Evolutionary conservation across 1,140 invertebrate species (phyloP), one percentile per base, ranked within the genome.

Genomic region (Ips typographus): DNA sequence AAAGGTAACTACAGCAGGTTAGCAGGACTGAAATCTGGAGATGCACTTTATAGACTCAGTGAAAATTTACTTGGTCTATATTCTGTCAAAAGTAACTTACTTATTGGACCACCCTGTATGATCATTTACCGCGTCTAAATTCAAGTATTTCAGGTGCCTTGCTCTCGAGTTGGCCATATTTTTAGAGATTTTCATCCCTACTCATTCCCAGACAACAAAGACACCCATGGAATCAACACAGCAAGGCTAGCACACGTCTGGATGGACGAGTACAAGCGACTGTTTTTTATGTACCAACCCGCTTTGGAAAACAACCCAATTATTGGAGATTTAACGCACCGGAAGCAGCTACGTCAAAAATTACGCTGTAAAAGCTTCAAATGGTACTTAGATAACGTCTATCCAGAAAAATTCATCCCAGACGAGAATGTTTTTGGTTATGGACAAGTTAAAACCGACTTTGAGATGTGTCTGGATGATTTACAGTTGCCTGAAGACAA

Each of bases 151-250:
- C 68, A 90, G 39, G 89, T 97, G 55, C 95, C 96, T 4, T 98
- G 96, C 78, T 97, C 94, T 5, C 86, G 95, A 68, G 96, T 99
- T 53, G 97, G 96, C 0, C 96, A 99, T 80, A 94, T 96, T 72
- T 96, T 95, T 80, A 85, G 94, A 51, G 90, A 91, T 74, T 94
- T 94, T 82, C 95, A 98, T 84, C 96, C 96, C 0, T 98, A 98
- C 79, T 92, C 90, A 72, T 95, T 98, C 80, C 94, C 93, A 51
- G 88, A 93, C 59, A 84, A 89, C 75, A 85, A 93, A 77, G 95
- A 95, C 79, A 95, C 94, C 1, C 94, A 96, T 84, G 94, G 94
- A 52, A 93, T 95, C 52, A 98, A 98, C 83, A 96, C 94, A 1
- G 93, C 91, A 4, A 85, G 96, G 65, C 86, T 95, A 78, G 95